Evolutionary conservation across 2,797 vertebrate species (phyloP).

Genomic region (Hoplostethus atlanticus): DNA sequence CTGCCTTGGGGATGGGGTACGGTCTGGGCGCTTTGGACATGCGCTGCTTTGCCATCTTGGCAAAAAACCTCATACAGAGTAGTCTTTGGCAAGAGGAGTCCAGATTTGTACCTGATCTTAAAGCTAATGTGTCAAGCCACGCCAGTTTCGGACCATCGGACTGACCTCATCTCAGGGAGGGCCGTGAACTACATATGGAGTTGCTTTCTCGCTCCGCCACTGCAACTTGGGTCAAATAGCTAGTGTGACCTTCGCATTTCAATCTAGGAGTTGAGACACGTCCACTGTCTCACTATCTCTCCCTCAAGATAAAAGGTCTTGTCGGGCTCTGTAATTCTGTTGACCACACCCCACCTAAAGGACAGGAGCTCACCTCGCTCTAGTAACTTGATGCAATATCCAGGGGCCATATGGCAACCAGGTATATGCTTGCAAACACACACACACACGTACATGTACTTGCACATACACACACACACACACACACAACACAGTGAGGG

Average conservation of each 20-base stretch:
- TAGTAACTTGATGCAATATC: conserved; percentile 27
- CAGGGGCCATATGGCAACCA: conserved; percentile 34
- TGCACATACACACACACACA: conserved; percentile 23
- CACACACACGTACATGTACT: conserved; percentile 11
- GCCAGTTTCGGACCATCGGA: conserved; percentile 10
- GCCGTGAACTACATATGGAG: conserved; percentile 20
- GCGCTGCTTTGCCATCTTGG: conserved; percentile 38
- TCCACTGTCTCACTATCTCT: conserved; percentile 51
- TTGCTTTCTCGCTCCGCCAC: conserved; percentile 32
- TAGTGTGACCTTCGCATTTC: conserved; percentile 54
- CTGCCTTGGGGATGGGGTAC: conserved; percentile 68
- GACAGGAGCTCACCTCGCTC: conserved; percentile 25
- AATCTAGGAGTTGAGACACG: conserved; percentile 52
- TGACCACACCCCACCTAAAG: conserved; percentile 46
- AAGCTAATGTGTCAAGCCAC: conserved; percentile 34
- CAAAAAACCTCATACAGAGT: conserved; percentile 13
- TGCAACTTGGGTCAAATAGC: conserved; percentile 43
- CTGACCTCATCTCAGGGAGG: conserved; percentile 1
- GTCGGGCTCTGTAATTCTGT: conserved; percentile 42
- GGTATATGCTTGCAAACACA: conserved; percentile 41
- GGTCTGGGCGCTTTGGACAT: conserved; percentile 44
- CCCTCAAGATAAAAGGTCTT: conserved; percentile 63
- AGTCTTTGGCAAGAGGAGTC: conserved; percentile 12
- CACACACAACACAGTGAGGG: conserved; percentile 16
- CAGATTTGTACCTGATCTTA: conserved; percentile 28